Evolutionary conservation across 2,888 invertebrate species (phyloP).

Genomic region (Mythimna lalbum): DNA sequence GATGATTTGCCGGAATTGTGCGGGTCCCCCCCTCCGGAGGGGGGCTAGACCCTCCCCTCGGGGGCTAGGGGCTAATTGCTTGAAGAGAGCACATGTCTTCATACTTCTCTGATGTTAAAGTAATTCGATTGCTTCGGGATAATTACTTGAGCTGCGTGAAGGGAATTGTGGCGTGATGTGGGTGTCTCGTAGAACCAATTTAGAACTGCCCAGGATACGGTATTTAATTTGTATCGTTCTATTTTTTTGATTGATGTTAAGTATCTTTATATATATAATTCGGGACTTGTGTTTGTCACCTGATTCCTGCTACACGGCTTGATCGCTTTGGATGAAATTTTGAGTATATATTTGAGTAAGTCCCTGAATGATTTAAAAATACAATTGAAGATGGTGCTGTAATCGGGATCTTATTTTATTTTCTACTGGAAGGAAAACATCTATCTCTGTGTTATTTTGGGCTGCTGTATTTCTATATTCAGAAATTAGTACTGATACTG

Average conservation of each 20-base stretch:
- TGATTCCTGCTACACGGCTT: no score
- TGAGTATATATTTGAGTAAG: no score
- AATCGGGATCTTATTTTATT: no score
- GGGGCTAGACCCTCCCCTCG: slow-evolving; percentile 57
- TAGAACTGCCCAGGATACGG: neutral
- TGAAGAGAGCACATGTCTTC: slow-evolving; percentile 85
- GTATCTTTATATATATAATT: no score
- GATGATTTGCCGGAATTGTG: slow-evolving; percentile 85
- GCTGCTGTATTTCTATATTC: no score
- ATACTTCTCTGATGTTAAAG: slow-evolving; percentile 82
- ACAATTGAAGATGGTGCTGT: no score
- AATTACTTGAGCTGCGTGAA: slow-evolving; percentile 71
- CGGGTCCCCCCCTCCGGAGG: slow-evolving; percentile 63
- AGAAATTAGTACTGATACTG: no score
- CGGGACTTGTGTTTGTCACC: no score
- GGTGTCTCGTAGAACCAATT: slow-evolving; percentile 14
- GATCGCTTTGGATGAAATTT: no score
- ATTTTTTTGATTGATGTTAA: neutral
- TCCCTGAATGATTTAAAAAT: no score
- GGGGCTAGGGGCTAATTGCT: slow-evolving; percentile 74
- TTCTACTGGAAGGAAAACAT: no score
- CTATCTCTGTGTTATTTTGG: no score
- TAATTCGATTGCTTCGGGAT: slow-evolving; percentile 87
- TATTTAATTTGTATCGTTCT: slow-evolving; percentile 9
- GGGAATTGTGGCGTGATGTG: slow-evolving; percentile 50